These are phyloP conservation scores for Axis porcinus DNA, from an alignment of 2,113 vertebrate species.

Conservation along the genomic window DNA sequence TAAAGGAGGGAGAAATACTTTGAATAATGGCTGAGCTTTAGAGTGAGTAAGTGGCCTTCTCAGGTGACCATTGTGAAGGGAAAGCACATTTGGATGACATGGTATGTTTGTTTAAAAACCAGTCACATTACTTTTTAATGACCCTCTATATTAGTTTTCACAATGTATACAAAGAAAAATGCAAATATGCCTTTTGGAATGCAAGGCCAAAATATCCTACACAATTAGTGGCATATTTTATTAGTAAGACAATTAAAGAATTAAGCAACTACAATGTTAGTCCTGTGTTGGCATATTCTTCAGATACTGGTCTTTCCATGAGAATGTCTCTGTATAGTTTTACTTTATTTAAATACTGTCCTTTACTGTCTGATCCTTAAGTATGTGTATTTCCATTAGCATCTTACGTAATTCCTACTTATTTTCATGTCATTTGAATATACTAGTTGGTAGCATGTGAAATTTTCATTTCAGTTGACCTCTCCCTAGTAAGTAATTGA, in stretches of 20 bases:
- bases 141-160: constrained; percentile 47
- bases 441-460: background rate
- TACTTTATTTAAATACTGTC: constrained; percentile 21
- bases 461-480: constrained; percentile 25
- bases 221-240: constrained; percentile 66
- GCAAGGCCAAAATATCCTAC: constrained; percentile 29
- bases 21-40: background rate
- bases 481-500: constrained; percentile 31
- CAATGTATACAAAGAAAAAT: constrained; percentile 48
- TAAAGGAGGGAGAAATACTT: background rate
- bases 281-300: constrained; percentile 28
- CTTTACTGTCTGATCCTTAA: background rate
- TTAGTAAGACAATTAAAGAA: constrained; percentile 48
- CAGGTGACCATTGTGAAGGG: background rate
- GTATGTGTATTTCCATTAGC: background rate
- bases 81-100: background rate
- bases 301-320: background rate
- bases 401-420: background rate
- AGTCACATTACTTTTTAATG: constrained; percentile 55
- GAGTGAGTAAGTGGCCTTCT: background rate
- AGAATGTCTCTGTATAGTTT: background rate
- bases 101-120: constrained; percentile 53
- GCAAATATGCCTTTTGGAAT: constrained; percentile 47
- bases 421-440: constrained; percentile 14
- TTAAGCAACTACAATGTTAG: background rate